Percentiles rank a stretch among this genome's conserved stretches.
phyloP scores from a whole-genome alignment of 2,113 vertebrate species.

The Hypomesus transpacificus region DNA sequence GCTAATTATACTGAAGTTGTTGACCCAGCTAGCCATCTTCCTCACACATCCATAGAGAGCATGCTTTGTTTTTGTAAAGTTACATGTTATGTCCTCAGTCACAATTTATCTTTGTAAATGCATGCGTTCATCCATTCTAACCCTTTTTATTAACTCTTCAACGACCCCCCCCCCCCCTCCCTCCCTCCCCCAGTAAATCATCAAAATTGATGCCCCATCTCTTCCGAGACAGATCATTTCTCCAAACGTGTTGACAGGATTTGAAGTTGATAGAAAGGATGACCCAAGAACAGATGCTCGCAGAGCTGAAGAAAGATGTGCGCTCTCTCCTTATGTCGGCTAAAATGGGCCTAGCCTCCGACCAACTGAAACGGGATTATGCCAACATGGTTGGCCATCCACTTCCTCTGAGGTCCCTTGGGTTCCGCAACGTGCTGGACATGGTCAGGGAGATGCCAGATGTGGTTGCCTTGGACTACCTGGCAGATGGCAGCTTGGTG shows the following conservation, averaged over 20 bases:
- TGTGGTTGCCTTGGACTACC: constrained; percentile 69
- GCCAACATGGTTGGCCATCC: constrained; percentile 73
- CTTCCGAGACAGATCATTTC: not conserved
- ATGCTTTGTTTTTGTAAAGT: too few species aligned
- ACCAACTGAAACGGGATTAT: constrained; percentile 79
- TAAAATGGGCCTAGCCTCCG: constrained; percentile 75
- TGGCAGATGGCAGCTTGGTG: constrained; percentile 54
- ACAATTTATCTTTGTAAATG: too few species aligned
- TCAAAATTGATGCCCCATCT: too few species aligned
- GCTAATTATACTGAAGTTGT: too few species aligned
- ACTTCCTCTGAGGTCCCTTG: constrained; percentile 76
- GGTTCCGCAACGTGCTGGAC: constrained; percentile 79
- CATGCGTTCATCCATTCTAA: too few species aligned
- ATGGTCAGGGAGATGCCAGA: constrained; percentile 84
- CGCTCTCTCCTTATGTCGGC: constrained; percentile 80
- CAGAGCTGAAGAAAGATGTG: constrained; percentile 80
- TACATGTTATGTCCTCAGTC: too few species aligned
- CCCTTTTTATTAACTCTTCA: too few species aligned
- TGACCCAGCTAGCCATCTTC: too few species aligned
- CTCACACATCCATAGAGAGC: too few species aligned
- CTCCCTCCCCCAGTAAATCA: too few species aligned
- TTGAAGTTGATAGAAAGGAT: constrained; percentile 35
- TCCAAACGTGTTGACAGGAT: not conserved
- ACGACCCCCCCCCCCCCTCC: too few species aligned
- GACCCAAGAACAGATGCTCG: constrained; percentile 69